Percentiles rank a stretch among this genome's conserved stretches.
Evolutionary conservation across 2,888 invertebrate genomes (phyloP).

Genomic region (Spatulosminthurus flaviceps): DNA sequence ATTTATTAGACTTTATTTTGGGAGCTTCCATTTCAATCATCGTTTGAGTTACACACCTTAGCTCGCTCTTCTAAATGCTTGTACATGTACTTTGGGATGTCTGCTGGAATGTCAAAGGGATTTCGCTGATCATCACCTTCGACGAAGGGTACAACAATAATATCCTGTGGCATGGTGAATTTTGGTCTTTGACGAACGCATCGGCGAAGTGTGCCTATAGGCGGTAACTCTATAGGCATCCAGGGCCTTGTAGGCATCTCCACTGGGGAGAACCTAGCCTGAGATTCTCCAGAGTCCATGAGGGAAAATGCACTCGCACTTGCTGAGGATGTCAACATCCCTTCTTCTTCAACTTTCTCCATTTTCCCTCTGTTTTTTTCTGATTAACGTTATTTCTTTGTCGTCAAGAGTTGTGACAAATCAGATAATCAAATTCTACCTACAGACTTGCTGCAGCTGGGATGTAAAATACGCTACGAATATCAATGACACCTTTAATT

Average conservation of each 20-base stretch:
- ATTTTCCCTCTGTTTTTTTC: neutral
- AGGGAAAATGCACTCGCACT: neutral
- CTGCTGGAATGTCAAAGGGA: slow-evolving; percentile 58
- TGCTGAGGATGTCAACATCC: neutral
- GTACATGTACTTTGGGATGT: slow-evolving; percentile 56
- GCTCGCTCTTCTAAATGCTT: slow-evolving; percentile 51
- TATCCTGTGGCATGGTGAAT: slow-evolving; percentile 26
- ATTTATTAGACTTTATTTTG: slow-evolving; percentile 11
- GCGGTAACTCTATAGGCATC: slow-evolving; percentile 41
- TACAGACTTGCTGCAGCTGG: no score
- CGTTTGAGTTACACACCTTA: no score
- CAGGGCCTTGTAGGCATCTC: slow-evolving; percentile 40
- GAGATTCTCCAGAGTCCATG: neutral
- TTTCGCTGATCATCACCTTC: slow-evolving; percentile 58
- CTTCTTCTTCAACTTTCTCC: neutral
- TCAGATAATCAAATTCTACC: no score
- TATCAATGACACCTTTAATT: no score
- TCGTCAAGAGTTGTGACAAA: no score
- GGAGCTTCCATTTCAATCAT: no score
- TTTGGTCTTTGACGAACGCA: slow-evolving; percentile 32
- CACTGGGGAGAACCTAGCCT: slow-evolving; percentile 28
- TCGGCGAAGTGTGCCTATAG: slow-evolving; percentile 25
- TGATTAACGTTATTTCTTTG: neutral
- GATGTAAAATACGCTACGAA: no score
- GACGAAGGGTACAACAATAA: slow-evolving; percentile 50